These are phyloP conservation scores for Lepisosteus oculatus DNA, from an alignment of 2,113 vertebrate species.

Conservation along the genomic window DNA sequence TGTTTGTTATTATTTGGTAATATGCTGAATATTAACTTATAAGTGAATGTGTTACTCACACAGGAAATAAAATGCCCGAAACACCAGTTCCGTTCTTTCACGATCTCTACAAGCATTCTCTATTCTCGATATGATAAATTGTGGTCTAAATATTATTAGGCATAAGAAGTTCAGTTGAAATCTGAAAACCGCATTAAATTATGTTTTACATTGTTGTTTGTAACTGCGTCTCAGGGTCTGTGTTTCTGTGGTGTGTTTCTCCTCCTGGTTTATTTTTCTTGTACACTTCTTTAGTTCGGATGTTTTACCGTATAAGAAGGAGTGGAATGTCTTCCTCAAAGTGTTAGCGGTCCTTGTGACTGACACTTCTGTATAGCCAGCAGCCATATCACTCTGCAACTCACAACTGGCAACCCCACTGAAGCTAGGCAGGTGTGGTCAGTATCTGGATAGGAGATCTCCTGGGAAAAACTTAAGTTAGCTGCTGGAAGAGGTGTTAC, in stretches of 20 bases:
- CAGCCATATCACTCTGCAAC: too few relatives aligned
- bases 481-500: too few relatives aligned
- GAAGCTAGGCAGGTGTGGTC: too few relatives aligned
- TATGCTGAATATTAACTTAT: constrained; percentile 11
- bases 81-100: constrained; percentile 30
- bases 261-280: too few relatives aligned
- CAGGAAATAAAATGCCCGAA: constrained; percentile 9
- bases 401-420: too few relatives aligned
- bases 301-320: too few relatives aligned
- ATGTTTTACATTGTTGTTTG: constrained; percentile 28
- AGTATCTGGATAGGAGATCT: too few relatives aligned
- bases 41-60: constrained; percentile 15
- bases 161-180: constrained; percentile 21
- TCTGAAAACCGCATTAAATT: not conserved
- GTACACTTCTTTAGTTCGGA: too few relatives aligned
- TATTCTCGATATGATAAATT: constrained; percentile 50
- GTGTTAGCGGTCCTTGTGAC: too few relatives aligned
- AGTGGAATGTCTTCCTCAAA: too few relatives aligned
- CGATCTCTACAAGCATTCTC: constrained; percentile 19
- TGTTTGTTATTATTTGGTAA: not conserved
- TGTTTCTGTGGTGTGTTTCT: not conserved
- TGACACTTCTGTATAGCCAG: too few relatives aligned
- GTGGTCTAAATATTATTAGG: constrained; percentile 40
- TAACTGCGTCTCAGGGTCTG: constrained; percentile 11
- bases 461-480: too few relatives aligned